phyloP scores from a whole-genome alignment of 2,888 invertebrate genomes.

The Caenorhabditis virilis region DNA sequence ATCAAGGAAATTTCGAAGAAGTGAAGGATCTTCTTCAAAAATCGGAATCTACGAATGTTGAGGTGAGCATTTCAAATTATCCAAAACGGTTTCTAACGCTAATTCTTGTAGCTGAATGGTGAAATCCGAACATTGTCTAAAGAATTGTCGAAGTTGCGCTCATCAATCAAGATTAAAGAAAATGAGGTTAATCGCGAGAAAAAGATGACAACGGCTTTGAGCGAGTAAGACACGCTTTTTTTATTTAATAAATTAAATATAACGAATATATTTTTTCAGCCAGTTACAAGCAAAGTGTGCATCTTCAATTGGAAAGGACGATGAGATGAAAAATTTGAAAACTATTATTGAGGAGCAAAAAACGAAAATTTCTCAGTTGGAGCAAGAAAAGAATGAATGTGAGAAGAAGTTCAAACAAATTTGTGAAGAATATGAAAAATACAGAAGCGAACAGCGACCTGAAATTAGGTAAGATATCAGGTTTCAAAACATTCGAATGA shows the following conservation, averaged over 20 bases:
- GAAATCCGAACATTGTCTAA: slow-evolving; percentile 46
- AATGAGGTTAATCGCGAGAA: slow-evolving; percentile 39
- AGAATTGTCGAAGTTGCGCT: slow-evolving; percentile 45
- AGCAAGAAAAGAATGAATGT: not conserved
- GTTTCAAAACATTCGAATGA: not conserved
- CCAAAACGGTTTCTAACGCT: slow-evolving; percentile 19
- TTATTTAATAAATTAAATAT: not conserved
- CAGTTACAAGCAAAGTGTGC: slow-evolving; percentile 40
- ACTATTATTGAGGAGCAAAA: slow-evolving; percentile 31
- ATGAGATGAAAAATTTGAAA: slow-evolving; percentile 30
- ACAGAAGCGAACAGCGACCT: slow-evolving; percentile 50
- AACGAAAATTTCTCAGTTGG: not conserved
- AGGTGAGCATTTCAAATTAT: slow-evolving; percentile 6
- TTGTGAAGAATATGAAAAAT: slow-evolving; percentile 47
- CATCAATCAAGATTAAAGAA: slow-evolving; percentile 44
- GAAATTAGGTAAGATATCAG: slow-evolving; percentile 35
- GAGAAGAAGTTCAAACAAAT: too few species aligned
- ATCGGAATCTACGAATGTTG: slow-evolving; percentile 14
- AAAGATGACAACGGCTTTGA: slow-evolving; percentile 41
- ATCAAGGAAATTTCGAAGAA: slow-evolving; percentile 21
- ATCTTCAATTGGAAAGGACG: slow-evolving; percentile 27
- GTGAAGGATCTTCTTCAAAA: slow-evolving; percentile 24
- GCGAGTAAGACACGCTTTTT: slow-evolving; percentile 15
- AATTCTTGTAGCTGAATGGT: slow-evolving; percentile 47
- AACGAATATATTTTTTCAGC: slow-evolving; percentile 9